Base-by-base conservation (phyloP, 2,888 invertebrate genomes). In the Mactromeris polynyma region DNA sequence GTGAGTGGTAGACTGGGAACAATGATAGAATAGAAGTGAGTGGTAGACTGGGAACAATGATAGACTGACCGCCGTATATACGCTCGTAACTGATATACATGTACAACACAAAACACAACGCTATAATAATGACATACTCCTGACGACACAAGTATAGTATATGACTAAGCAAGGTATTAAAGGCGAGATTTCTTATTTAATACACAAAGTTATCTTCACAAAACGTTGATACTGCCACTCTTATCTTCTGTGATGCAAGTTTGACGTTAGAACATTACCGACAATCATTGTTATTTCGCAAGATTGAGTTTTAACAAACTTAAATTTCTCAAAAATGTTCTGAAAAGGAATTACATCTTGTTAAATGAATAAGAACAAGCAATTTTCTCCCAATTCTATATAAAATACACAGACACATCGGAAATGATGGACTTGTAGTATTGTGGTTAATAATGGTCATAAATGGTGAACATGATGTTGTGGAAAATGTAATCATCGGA, bases 321-420 rank as follows among this genome's bases (percentile, higher is more conserved):
- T 64, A 64, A 64, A 64, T 64, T 64, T 64, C 58, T 64, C 58
- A 64, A 64, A 64, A 64, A 26, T 64, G 26, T 64, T n/a, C 26
- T n/a, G 26, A 64, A 64, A 26, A 26, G 58, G 26, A 64, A 64
- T 26, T n/a, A 64, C 58, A 64, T 26, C 58, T 9, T 64, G 58
- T 64, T 6, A 64, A n/a, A 64, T 26, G n/a, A n/a, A 64, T n/a
- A 64, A 7, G 2, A 64, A 64, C 58, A 64, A 7, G 26, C 1
- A 26, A 21, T 7, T 6, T n/a, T 64, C 58, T 64, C 26, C 9
- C 26, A 64, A 26, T 64, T 64, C 58, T 64, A 26, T 64, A 64
- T 26, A 26, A 64, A n/a, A n/a, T 64, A 64, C 26, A 64, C 26
- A 64, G 58, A 64, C n/a, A 64, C 58, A 26, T 64, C 58, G 58